Evolutionary conservation across 2,113 vertebrate species (phyloP).

Genomic region (Platysternon megacephalum): DNA sequence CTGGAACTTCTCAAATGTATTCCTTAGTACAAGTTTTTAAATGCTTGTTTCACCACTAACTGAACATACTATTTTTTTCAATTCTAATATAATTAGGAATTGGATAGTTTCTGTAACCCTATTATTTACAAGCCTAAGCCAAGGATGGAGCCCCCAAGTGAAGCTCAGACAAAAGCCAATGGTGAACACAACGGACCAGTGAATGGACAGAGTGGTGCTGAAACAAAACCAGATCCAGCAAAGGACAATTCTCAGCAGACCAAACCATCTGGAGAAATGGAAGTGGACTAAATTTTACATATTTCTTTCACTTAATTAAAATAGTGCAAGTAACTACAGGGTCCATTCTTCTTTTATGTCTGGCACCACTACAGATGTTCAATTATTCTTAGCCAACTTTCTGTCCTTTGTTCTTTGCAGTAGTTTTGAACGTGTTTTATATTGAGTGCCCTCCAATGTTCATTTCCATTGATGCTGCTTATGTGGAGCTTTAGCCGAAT

Average conservation of each 20-base stretch:
- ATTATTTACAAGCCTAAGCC: slow-evolving; percentile 90
- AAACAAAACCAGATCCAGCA: slow-evolving; percentile 79
- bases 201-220: slow-evolving; percentile 81
- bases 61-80: slow-evolving; percentile 1
- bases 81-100: slow-evolving; percentile 80
- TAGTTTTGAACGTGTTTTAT: slow-evolving; percentile 81
- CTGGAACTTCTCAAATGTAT: neutral
- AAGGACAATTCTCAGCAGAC: slow-evolving; percentile 82
- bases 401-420: slow-evolving; percentile 80
- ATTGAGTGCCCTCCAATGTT: slow-evolving; percentile 75
- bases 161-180: slow-evolving; percentile 81
- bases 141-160: slow-evolving; percentile 81
- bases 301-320: slow-evolving; percentile 61
- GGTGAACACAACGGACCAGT: slow-evolving; percentile 85
- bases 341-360: slow-evolving; percentile 77
- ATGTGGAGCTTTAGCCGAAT: slow-evolving; percentile 80
- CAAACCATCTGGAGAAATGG: slow-evolving; percentile 89
- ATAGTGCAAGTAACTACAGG: slow-evolving; percentile 78
- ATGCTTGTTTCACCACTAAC: neutral
- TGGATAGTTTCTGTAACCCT: slow-evolving; percentile 89
- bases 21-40: rapidly evolving
- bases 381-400: slow-evolving; percentile 75
- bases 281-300: slow-evolving; percentile 87
- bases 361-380: slow-evolving; percentile 75
- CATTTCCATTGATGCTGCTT: slow-evolving; percentile 80